Base-by-base conservation (phyloP, 2,113 vertebrate genomes). In the Leptodactylus fuscus region DNA sequence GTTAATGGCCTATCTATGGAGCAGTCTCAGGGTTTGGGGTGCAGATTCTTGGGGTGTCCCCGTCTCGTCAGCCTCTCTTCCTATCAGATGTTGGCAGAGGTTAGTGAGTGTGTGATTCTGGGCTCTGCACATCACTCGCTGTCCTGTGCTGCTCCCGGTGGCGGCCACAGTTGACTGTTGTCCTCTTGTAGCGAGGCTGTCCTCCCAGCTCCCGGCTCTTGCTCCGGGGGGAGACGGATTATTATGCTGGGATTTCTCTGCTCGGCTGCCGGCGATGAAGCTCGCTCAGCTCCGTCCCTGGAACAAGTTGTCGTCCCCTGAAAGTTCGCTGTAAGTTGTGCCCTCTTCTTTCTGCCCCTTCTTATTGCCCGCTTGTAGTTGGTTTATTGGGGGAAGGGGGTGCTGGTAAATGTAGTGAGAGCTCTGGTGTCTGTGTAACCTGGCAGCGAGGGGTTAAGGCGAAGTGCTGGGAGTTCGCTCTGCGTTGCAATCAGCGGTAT, bases 281-380 rank as follows among this genome's bases (percentile, higher is more conserved):
- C 34, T 46, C 51, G 2, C 34, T n/a, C 36, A 11, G 2, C 0
- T 71, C 67, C 18, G 22, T 46, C 10, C n/a, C 4, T 73, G 62
- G 81, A 24, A 78, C 24, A 36, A 36, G 49, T 55, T 79, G 20
- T 41, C 34, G 48, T 11, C 12, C 46, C 18, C 51, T 12, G 32
- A 58, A 79, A 79, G 76, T 60, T 79, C 51, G 9, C 51, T 41
- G 76, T 41, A 60, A 55, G 75, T 78, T 38, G 16, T 58, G 8
- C 32, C n/a, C 32, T 18, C 16, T 1, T 12, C 65, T 58, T 60
- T 27, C 24, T 24, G n/a, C 13, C n/a, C 8, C 51, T 24, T 22
- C 10, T 16, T 24, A 1, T 32, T 13, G n/a, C 10, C n/a, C n/a
- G 11, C 32, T 71, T 41, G 55, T 11, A 41, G 2, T 10, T 9